These are phyloP conservation scores for Rambutsinella grinnellia DNA, from an alignment of 2,888 invertebrate genomes.

Conservation along the genomic window DNA sequence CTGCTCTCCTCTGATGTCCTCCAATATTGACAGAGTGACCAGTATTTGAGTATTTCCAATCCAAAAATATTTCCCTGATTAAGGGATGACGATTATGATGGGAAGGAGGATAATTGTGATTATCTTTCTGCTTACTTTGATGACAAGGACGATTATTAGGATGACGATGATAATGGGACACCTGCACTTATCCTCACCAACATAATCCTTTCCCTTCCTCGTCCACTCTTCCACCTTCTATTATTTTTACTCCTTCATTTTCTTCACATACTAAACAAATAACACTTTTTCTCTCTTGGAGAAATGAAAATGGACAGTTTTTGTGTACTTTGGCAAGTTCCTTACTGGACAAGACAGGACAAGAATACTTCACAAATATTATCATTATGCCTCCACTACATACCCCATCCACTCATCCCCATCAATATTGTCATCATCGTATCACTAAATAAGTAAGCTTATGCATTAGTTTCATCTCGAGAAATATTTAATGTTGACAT, in stretches of 20 bases:
- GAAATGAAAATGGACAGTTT: conserved; percentile 1
- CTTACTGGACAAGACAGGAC: conserved; percentile 11
- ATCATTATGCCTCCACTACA: conserved; percentile 3
- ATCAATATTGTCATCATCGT: background rate
- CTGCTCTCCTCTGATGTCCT: too few relatives aligned
- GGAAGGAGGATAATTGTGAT: background rate
- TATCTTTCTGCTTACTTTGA: conserved; percentile 27
- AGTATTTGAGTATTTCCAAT: background rate
- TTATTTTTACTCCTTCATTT: conserved; percentile 5
- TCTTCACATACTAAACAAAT: conserved; percentile 12
- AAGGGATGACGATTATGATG: background rate
- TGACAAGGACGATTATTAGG: conserved; percentile 31
- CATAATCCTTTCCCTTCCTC: background rate
- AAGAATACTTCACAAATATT: conserved; percentile 14
- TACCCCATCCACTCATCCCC: background rate
- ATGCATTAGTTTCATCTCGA: conserved; percentile 4
- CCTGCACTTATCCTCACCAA: conserved; percentile 26
- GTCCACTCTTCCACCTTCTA: conserved; percentile 29
- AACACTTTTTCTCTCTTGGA: conserved; percentile 14
- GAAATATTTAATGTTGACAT: conserved; percentile 13
- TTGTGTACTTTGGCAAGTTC: background rate
- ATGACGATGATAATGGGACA: conserved; percentile 39
- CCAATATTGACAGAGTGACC: background rate
- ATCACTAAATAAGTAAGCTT: background rate
- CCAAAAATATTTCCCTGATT: background rate